These are phyloP conservation scores for Maccullochella peelii DNA, from an alignment of 2,113 vertebrate genomes.

Conservation along the genomic window DNA sequence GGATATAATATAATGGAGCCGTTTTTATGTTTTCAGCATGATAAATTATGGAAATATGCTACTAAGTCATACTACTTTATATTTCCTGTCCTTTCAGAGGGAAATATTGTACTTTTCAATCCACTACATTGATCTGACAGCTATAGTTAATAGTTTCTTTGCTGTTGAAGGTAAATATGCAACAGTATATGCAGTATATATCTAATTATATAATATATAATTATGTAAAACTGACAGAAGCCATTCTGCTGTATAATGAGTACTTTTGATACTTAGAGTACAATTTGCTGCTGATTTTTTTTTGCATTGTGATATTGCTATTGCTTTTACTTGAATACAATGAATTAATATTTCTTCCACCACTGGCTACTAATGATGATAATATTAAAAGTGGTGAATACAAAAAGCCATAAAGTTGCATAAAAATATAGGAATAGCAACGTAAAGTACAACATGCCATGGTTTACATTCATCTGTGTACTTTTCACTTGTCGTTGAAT, in stretches of 20 bases:
- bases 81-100: too few relatives aligned
- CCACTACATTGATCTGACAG: background rate
- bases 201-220: too few relatives aligned
- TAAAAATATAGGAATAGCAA: background rate
- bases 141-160: background rate
- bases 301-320: background rate
- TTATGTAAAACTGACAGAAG: background rate
- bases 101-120: background rate
- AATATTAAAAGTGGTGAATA: background rate
- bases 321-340: background rate
- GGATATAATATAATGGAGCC: background rate
- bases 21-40: background rate
- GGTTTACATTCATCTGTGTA: conserved; percentile 10
- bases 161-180: background rate
- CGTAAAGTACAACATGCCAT: background rate
- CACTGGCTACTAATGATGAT: background rate
- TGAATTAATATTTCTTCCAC: background rate
- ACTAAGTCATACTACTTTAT: too few relatives aligned
- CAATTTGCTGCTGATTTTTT: too few relatives aligned
- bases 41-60: background rate
- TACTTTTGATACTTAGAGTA: background rate
- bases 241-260: background rate
- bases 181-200: background rate
- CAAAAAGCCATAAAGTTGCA: background rate
- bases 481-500: background rate